Conservation (phyloP, 2,888 invertebrate genomes). For the Tiphia femorata region DNA sequence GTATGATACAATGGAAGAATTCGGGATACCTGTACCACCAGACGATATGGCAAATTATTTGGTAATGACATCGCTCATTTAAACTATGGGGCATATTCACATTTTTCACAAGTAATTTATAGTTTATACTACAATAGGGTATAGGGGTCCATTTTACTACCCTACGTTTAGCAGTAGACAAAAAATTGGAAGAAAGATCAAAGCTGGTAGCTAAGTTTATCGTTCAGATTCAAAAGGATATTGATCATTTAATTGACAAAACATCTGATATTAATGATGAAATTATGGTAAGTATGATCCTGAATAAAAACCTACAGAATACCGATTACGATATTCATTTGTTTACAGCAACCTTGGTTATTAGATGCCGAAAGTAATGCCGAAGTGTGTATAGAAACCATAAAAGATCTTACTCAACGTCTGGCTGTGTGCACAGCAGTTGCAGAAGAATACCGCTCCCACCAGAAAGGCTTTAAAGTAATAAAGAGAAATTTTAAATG, state of each 20-base stretch:
- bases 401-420: constrained; percentile 76
- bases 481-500: not conserved
- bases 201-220: constrained; percentile 80
- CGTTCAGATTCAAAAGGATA: constrained; percentile 82
- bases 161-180: constrained; percentile 79
- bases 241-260: constrained; percentile 79
- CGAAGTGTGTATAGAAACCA: constrained; percentile 74
- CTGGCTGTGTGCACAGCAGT: constrained; percentile 76
- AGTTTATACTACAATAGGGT: constrained; percentile 63
- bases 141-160: constrained; percentile 75
- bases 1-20: constrained; percentile 87
- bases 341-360: constrained; percentile 78
- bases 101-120: not conserved
- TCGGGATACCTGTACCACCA: constrained; percentile 78
- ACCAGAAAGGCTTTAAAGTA: constrained; percentile 89
- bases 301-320: not conserved
- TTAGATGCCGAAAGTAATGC: constrained; percentile 81
- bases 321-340: not conserved
- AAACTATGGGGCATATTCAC: not conserved
- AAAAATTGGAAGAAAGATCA: constrained; percentile 77
- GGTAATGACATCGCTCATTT: constrained; percentile 46
- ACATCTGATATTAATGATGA: constrained; percentile 81
- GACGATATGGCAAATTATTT: constrained; percentile 78
- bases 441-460: constrained; percentile 81
- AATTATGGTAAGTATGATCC: constrained; percentile 72